Evolutionary conservation across 2,888 invertebrate species (phyloP).

Genomic region (Drosophila longiperda): DNA sequence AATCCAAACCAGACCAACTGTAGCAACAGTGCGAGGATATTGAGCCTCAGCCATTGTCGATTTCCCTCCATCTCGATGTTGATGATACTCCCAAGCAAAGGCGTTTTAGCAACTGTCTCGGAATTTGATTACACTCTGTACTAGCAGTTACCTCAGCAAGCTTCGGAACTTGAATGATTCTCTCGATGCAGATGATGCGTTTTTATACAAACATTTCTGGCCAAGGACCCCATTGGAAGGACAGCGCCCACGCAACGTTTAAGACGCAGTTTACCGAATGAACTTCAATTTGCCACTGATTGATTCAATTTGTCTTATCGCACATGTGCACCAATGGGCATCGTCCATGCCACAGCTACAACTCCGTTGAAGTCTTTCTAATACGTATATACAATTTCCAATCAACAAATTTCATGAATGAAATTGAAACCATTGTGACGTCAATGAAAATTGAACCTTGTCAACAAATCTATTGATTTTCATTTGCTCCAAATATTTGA

Average conservation of each 20-base stretch:
- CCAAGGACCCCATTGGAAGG: not conserved
- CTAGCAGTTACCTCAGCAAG: slow-evolving; percentile 32
- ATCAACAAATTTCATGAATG: slow-evolving; percentile 65
- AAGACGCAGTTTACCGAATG: slow-evolving; percentile 29
- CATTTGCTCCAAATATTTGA: not conserved
- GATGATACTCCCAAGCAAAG: slow-evolving; percentile 4
- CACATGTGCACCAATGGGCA: slow-evolving; percentile 78
- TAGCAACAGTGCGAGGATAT: slow-evolving; percentile 38
- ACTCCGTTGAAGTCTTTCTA: slow-evolving; percentile 37
- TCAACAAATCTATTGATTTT: not conserved
- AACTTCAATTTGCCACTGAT: slow-evolving; percentile 66
- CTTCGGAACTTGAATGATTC: slow-evolving; percentile 51
- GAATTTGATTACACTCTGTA: slow-evolving; percentile 1
- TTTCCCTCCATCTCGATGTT: slow-evolving; percentile 43
- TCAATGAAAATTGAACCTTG: slow-evolving; percentile 19
- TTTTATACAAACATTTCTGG: slow-evolving; percentile 38
- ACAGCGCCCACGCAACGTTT: slow-evolving; percentile 35
- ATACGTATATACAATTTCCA: slow-evolving; percentile 27
- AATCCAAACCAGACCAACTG: slow-evolving; percentile 36
- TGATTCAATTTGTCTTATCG: slow-evolving; percentile 78
- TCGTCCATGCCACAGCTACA: slow-evolving; percentile 24
- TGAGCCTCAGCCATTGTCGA: slow-evolving; percentile 53
- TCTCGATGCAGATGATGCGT: not conserved
- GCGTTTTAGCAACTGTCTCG: not conserved
- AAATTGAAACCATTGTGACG: slow-evolving; percentile 50